Percentiles rank a stretch among this genome's conserved stretches.
Conservation (phyloP, 2,113 vertebrate genomes). For the Dendropsophus ebraccatus region DNA sequence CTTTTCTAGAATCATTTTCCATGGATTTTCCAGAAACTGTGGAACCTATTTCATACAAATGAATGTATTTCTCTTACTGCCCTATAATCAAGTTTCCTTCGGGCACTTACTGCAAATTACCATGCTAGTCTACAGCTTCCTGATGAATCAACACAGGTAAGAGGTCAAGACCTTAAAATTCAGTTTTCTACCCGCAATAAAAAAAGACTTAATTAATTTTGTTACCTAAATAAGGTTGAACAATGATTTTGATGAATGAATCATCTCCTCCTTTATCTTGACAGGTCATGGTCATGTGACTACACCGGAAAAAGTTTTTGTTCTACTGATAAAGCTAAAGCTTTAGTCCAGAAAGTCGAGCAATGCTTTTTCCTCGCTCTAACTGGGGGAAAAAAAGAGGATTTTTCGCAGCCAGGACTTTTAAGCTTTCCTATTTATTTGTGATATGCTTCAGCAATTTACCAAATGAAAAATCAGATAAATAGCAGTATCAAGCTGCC, state of each 20-base stretch:
- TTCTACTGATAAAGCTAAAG: constrained; percentile 13
- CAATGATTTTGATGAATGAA: constrained; percentile 27
- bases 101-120: not conserved
- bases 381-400: constrained; percentile 12
- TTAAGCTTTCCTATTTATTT: constrained; percentile 53
- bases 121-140: not conserved
- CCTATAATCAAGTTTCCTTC: constrained; percentile 13
- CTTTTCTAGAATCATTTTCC: not conserved
- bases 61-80: not conserved
- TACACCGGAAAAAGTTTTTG: not conserved
- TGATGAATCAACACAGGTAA: constrained; percentile 2
- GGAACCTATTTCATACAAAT: not conserved
- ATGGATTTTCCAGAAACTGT: not conserved
- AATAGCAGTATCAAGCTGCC: constrained; percentile 39
- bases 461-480: constrained; percentile 56
- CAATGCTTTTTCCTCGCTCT: constrained; percentile 34
- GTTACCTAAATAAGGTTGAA: not conserved
- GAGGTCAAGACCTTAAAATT: constrained; percentile 14
- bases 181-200: not conserved
- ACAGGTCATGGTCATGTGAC: constrained; percentile 27
- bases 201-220: constrained; percentile 26
- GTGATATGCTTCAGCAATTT: constrained; percentile 53
- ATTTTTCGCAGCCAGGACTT: not conserved
- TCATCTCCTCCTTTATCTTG: not conserved
- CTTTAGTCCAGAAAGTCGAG: constrained; percentile 6